Evolutionary conservation across 2,797 vertebrate species (phyloP).

Genomic region (Sebastes variabilis): DNA sequence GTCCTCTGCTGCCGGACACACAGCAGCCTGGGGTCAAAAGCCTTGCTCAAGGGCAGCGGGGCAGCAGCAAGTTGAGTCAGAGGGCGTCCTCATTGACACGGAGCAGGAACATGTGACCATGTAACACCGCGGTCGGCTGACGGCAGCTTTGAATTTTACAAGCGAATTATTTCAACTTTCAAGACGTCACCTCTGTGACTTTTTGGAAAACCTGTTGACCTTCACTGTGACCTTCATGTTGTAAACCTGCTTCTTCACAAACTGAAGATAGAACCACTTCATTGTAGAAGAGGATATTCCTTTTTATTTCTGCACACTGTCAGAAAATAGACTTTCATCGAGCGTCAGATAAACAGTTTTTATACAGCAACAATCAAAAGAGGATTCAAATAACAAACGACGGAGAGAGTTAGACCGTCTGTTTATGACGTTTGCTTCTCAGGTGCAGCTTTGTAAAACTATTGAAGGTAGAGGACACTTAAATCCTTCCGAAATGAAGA

Average conservation of each 20-base stretch:
- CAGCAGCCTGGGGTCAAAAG: conserved; percentile 33
- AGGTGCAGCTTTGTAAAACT: background rate
- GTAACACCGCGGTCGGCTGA: background rate
- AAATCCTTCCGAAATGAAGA: no score
- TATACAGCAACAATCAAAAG: background rate
- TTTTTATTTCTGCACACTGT: background rate
- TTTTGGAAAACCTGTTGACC: conserved; percentile 10
- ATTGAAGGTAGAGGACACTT: background rate
- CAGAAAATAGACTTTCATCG: background rate
- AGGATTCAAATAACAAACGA: background rate
- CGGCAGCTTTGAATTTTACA: conserved; percentile 18
- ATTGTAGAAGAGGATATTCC: background rate
- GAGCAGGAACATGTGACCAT: conserved; percentile 12
- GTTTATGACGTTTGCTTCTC: background rate
- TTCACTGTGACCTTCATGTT: background rate
- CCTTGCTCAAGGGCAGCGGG: conserved; percentile 18
- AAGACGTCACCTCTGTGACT: conserved; percentile 3
- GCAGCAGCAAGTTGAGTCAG: conserved; percentile 7
- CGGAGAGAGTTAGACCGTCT: no score
- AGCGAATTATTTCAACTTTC: conserved; percentile 9
- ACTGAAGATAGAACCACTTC: background rate
- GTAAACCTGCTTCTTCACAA: background rate
- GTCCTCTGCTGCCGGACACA: conserved; percentile 32
- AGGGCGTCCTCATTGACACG: conserved; percentile 33
- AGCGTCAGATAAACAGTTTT: background rate